phyloP scores from a whole-genome alignment of 2,113 vertebrate species.

The Tragulus kanchil region DNA sequence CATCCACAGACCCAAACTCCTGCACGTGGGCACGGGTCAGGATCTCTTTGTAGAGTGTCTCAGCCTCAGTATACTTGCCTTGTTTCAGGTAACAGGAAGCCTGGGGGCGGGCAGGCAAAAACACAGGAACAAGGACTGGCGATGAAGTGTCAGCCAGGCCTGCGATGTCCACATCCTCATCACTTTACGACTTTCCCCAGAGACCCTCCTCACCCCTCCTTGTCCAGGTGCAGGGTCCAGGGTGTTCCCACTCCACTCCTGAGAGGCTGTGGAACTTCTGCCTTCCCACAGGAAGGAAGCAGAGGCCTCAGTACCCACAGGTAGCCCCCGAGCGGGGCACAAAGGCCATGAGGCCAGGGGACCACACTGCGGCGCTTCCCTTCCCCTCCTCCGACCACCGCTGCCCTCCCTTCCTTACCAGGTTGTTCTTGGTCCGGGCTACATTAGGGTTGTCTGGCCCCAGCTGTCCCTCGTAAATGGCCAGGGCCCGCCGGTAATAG shows the following conservation, averaged over 20 bases:
- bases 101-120: constrained; percentile 85
- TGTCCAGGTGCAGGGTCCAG: background rate
- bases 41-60: constrained; percentile 98
- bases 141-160: background rate
- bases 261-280: background rate
- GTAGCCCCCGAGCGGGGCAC: background rate
- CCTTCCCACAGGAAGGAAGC: background rate
- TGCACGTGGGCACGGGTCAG: constrained; percentile 98
- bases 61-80: constrained; percentile 97
- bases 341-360: background rate
- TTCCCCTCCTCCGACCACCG: background rate
- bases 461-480: constrained; percentile 96
- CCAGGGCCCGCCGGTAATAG: constrained; percentile 97
- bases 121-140: background rate
- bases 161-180: background rate
- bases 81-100: constrained; percentile 99
- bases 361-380: background rate
- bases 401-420: constrained; percentile 88
- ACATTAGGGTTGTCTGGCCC: constrained; percentile 98
- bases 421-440: constrained; percentile 99
- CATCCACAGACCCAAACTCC: constrained; percentile 98
- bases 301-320: background rate
- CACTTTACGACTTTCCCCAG: background rate
- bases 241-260: background rate
- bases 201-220: background rate